These are phyloP conservation scores for Setophaga coronata DNA, from an alignment of 2,113 vertebrate genomes.

Conservation along the genomic window DNA sequence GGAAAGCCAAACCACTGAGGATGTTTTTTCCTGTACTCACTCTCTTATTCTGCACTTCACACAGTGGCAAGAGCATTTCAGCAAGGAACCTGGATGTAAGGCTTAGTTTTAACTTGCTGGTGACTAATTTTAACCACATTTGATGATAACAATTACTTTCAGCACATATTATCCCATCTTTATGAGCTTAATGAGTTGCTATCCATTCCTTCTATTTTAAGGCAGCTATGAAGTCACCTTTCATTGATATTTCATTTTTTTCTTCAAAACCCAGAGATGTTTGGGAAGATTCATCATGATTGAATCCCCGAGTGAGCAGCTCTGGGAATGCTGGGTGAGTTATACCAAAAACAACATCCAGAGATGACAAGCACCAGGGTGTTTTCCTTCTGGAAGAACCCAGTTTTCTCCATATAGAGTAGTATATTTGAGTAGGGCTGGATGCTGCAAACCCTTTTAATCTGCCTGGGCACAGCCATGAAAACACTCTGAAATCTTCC, in stretches of 20 bases:
- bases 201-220: conserved; percentile 41
- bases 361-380: background rate
- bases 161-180: conserved; percentile 4
- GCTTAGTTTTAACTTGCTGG: conserved; percentile 55
- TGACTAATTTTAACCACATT: conserved; percentile 61
- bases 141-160: conserved; percentile 57
- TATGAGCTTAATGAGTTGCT: conserved; percentile 8
- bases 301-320: background rate
- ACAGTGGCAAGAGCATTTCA: background rate
- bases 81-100: background rate
- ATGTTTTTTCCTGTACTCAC: background rate
- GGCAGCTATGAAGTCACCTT: background rate
- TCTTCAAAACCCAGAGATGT: background rate
- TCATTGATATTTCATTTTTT: background rate
- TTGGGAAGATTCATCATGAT: background rate
- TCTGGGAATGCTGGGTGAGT: background rate
- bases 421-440: background rate
- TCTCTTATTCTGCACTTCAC: background rate
- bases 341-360: background rate
- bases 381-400: background rate
- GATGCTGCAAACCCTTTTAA: background rate
- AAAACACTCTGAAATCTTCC: background rate
- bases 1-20: background rate
- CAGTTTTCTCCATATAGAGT: background rate
- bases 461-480: background rate